Evolutionary conservation across 2,888 invertebrate species (phyloP).

Genomic region (Troides helena): DNA sequence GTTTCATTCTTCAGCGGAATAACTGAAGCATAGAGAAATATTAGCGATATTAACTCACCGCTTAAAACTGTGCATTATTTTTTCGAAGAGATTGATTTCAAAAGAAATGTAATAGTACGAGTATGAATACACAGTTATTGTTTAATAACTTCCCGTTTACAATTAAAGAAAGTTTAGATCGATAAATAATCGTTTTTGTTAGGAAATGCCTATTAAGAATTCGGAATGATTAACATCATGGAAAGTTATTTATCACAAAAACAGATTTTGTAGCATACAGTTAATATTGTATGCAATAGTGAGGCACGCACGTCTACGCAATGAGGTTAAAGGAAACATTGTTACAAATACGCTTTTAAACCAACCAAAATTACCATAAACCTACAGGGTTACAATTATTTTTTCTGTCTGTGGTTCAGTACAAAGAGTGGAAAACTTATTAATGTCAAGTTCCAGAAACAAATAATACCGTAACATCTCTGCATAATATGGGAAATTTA

Average conservation of each 20-base stretch:
- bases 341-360: no score
- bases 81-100: not conserved
- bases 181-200: not conserved
- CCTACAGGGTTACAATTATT: no score
- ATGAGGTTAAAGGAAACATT: no score
- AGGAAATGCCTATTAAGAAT: not conserved
- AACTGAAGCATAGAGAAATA: not conserved
- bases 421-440: no score
- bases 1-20: not conserved
- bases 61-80: not conserved
- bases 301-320: no score
- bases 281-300: no score
- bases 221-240: slow-evolving; percentile 1
- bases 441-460: no score
- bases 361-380: no score
- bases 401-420: no score
- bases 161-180: not conserved
- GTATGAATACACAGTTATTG: not conserved
- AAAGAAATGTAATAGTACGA: not conserved
- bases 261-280: not conserved
- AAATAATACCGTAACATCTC: no score
- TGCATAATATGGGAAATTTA: no score
- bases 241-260: slow-evolving; percentile 16
- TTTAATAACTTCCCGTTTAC: not conserved
- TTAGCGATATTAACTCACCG: not conserved